Conservation (phyloP, 2,888 invertebrate species). For the Volucella zonaria region DNA sequence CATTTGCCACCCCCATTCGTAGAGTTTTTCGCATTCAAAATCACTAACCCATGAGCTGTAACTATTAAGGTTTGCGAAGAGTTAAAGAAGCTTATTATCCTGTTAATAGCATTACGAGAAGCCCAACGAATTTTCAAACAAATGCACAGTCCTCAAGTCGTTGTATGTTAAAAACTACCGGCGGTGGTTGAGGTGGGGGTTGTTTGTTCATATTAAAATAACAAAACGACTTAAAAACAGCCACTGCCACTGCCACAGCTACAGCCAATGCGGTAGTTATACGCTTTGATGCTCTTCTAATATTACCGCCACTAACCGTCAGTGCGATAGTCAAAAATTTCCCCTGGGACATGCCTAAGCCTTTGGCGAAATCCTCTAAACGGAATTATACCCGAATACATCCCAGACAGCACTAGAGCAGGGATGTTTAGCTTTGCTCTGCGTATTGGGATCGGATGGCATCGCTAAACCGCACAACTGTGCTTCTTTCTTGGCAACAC, state of each 20-base stretch:
- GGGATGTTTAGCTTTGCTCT: no score
- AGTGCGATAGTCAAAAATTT: conserved; percentile 50
- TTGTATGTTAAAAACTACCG: no score
- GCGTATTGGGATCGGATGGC: conserved; percentile 8
- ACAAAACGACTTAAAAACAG: conserved; percentile 59
- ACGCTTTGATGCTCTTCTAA: conserved; percentile 60
- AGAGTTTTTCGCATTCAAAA: no score
- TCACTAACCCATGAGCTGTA: no score
- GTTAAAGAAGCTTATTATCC: no score
- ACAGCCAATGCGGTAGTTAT: conserved; percentile 20
- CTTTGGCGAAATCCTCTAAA: conserved; percentile 65
- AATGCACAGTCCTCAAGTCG: no score
- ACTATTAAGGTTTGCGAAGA: no score
- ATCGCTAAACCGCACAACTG: conserved; percentile 54
- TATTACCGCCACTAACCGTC: no score
- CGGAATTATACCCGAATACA: conserved; percentile 25
- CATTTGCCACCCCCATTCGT: no score
- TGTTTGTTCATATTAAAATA: conserved; percentile 59
- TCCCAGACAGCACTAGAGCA: no score
- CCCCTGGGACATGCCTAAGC: conserved; percentile 64
- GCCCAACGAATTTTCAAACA: no score
- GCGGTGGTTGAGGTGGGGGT: conserved; percentile 2
- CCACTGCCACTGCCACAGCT: conserved; percentile 21
- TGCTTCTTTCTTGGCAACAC: background rate
- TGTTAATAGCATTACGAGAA: no score